Percentiles rank a stretch among this genome's conserved stretches.
These are phyloP conservation scores for Platycercus adscitus DNA, from an alignment of 2,113 vertebrate species.

Conservation along the genomic window DNA sequence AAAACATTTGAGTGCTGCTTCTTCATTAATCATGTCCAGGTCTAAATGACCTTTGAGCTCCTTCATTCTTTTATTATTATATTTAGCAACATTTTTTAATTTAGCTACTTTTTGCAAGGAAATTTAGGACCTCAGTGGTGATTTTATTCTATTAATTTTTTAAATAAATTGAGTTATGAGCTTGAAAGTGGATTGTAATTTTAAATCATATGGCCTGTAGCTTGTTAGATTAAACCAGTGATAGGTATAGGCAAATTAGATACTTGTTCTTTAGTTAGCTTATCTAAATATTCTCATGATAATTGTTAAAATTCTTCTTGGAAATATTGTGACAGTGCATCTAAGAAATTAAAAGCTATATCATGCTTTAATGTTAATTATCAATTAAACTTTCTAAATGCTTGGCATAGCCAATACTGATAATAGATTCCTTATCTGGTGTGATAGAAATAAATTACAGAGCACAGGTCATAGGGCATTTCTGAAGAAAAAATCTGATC, in stretches of 20 bases:
- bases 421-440: not conserved
- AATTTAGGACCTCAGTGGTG: not conserved
- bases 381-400: not conserved
- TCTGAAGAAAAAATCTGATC: not conserved
- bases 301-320: not conserved
- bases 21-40: not conserved
- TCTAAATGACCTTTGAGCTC: not conserved
- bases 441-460: not conserved
- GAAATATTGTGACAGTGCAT: not conserved
- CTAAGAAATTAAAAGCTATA: not conserved
- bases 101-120: not conserved
- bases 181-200: not conserved
- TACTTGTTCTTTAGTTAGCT: not conserved
- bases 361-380: not conserved
- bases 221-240: not conserved
- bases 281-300: not conserved
- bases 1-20: not conserved
- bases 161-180: not conserved
- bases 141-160: not conserved
- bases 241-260: not conserved
- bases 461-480: not conserved
- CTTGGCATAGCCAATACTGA: not conserved
- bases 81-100: not conserved
- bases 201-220: not conserved
- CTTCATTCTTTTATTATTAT: not conserved